phyloP scores from a whole-genome alignment of 2,797 vertebrate genomes.

The Hozukius guyotensis region DNA sequence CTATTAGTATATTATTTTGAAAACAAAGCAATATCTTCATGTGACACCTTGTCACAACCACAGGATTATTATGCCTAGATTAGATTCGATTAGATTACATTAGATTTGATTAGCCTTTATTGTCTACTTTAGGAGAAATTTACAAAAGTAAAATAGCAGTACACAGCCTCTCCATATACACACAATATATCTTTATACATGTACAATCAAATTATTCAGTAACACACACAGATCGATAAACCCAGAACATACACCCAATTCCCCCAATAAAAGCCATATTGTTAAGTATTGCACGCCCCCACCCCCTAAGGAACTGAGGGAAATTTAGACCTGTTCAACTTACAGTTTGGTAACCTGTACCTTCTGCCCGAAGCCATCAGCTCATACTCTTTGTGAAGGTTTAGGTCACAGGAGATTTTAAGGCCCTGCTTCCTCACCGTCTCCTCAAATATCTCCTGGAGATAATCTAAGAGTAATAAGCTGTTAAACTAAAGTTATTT shows the following conservation, averaged over 20 bases:
- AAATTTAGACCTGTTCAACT: neutral
- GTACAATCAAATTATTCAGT: neutral
- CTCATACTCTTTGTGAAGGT: neutral
- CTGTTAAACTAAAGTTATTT: neutral
- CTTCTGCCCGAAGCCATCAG: neutral
- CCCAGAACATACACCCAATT: neutral
- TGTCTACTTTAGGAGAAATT: neutral
- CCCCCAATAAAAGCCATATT: neutral
- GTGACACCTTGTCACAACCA: neutral
- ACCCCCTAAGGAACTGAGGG: neutral
- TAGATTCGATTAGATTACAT: neutral
- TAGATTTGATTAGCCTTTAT: neutral
- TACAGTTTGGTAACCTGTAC: neutral
- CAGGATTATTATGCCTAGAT: neutral
- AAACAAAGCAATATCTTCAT: neutral
- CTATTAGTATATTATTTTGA: neutral
- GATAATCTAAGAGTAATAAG: neutral
- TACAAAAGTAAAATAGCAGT: neutral
- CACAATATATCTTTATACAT: neutral
- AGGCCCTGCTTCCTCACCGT: neutral
- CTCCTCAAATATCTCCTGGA: neutral
- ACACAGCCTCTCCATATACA: neutral
- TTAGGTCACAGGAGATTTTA: neutral
- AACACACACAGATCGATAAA: neutral
- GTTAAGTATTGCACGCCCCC: neutral